Evolutionary conservation across 2,113 vertebrate genomes (phyloP).

Genomic region (Antechinus stuartii): DNA sequence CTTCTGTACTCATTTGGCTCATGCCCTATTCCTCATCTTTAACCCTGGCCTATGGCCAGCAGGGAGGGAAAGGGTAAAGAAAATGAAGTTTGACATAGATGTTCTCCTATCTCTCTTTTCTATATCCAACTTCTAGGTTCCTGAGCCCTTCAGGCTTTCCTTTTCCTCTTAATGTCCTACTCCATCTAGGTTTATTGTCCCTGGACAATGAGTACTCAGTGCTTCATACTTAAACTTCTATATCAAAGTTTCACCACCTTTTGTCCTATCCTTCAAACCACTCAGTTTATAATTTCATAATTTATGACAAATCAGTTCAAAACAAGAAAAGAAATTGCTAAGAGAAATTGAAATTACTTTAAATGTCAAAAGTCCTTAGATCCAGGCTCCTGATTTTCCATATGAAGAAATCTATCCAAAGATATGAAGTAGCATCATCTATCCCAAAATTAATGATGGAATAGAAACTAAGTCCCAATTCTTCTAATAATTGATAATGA

Average conservation of each 20-base stretch:
- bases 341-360: background rate
- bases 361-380: background rate
- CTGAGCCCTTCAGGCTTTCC: accelerated
- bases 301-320: background rate
- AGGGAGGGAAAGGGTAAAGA: background rate
- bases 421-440: background rate
- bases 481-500: background rate
- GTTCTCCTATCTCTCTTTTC: background rate
- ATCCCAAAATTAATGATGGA: background rate
- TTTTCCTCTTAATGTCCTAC: accelerated
- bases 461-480: background rate
- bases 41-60: background rate
- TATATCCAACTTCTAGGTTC: background rate
- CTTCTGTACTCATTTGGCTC: background rate
- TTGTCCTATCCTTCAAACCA: background rate
- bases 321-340: background rate
- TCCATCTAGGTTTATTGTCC: background rate
- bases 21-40: background rate
- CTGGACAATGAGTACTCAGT: background rate
- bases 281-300: background rate
- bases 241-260: background rate
- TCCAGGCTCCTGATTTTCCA: background rate
- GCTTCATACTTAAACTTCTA: background rate
- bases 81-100: accelerated
- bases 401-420: background rate